Evolutionary conservation across 1,140 invertebrate genomes (phyloP), one percentile per base, ranked within the genome.

Genomic region (Zaprionus gabonicus): DNA sequence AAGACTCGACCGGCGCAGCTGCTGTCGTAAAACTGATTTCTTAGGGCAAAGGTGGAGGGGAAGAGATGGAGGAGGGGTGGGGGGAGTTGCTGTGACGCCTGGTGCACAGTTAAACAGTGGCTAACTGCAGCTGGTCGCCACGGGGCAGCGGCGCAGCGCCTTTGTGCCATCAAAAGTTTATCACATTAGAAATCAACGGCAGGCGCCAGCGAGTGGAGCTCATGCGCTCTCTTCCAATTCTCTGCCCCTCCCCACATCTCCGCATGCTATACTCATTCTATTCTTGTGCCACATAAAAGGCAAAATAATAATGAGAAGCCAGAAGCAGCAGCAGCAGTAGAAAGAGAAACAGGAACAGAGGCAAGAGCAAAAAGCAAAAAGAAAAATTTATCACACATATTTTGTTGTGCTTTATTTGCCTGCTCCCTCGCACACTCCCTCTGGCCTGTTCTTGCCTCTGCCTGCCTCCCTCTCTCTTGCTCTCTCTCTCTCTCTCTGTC

Each of bases 241-340:
- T 0, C 20, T 12, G 2, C 7, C 23, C 2, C 46, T 17, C 4
- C 3, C 3, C 49, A 4, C 53, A 7, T 15, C 20, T 49, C n/a
- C 41, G 13, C 34, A 27, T 17, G 20, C 31, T 55, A 53, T 31
- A 56, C 64, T 77, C 53, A 59, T 34, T 69, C 49, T 57, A 55
- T 71, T 71, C 57, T 76, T 71, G 66, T 66, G 66, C 64, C 68
- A 86, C 82, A 86, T 82, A 86, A 86, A 86, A 81, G 75, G 84
- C 72, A 79, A 83, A 88, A 87, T 88, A 87, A 88, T 87, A 87
- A 87, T 86, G 83, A 88, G 80, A 86, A 86, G 76, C 78, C 84
- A 83, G 77, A 69, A 67, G 76, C 78, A 81, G 75, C 73, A 78
- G 62, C 62, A 69, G 71, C 69, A 70, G 56, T 38, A 63, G 46